Conservation (phyloP, 2,797 vertebrate genomes). For the Cottoperca gobio region DNA sequence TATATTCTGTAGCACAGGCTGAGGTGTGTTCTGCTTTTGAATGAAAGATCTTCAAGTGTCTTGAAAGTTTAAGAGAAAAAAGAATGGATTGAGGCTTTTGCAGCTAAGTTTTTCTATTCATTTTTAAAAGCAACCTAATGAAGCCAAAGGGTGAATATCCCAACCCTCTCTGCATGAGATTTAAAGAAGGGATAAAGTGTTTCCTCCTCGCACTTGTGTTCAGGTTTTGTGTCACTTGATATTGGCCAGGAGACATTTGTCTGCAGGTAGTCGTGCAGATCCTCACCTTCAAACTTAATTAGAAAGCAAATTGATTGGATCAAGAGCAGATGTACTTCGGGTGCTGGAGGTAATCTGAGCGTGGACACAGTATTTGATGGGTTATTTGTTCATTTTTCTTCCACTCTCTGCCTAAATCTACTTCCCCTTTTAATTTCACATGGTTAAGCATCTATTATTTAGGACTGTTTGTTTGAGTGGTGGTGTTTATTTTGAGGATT, state of each 20-base stretch:
- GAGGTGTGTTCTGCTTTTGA: constrained; percentile 34
- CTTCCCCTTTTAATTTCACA: constrained; percentile 38
- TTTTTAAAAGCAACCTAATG: constrained; percentile 20
- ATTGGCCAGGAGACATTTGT: constrained; percentile 52
- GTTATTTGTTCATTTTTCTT: constrained; percentile 51
- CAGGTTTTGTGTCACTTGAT: constrained; percentile 27
- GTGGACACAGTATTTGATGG: constrained; percentile 28
- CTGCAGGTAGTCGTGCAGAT: constrained; percentile 29
- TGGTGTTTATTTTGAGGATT: constrained; percentile 30
- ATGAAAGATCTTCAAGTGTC: constrained; percentile 36
- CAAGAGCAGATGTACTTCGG: constrained; percentile 55
- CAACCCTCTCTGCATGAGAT: fast-evolving
- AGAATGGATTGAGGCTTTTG: constrained; percentile 3
- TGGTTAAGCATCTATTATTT: background rate
- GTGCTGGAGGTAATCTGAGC: constrained; percentile 38
- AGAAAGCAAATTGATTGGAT: constrained; percentile 63
- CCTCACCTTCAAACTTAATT: constrained; percentile 70
- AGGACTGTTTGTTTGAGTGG: constrained; percentile 19
- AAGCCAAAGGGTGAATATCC: constrained; percentile 21
- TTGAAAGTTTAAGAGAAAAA: constrained; percentile 25
- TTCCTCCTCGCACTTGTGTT: constrained; percentile 23
- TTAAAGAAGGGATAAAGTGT: constrained; percentile 7
- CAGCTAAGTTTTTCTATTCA: constrained; percentile 14
- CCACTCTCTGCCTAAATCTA: constrained; percentile 32
- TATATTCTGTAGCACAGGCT: constrained; percentile 12